A percentile compares a stretch with the other conserved stretches of the same genome.
Evolutionary conservation across 2,888 invertebrate genomes (phyloP).

Genomic region (Coremacera marginata): DNA sequence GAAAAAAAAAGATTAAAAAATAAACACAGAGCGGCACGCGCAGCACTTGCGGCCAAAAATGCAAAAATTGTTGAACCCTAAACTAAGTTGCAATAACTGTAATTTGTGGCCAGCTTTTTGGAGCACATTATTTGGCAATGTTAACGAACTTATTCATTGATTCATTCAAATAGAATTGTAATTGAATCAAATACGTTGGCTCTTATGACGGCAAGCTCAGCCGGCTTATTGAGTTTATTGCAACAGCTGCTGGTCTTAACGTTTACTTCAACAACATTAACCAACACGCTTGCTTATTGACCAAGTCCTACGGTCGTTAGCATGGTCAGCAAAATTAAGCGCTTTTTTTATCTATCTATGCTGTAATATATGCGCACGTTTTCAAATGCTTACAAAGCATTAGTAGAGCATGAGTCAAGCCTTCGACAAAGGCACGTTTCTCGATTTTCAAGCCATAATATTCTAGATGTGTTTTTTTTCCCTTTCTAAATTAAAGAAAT

Average conservation of each 20-base stretch:
- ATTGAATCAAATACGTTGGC: neutral
- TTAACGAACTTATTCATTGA: neutral
- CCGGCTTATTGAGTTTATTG: neutral
- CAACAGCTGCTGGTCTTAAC: conserved; percentile 9
- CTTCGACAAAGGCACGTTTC: too few species aligned
- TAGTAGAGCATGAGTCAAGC: too few species aligned
- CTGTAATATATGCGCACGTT: neutral
- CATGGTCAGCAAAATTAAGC: conserved; percentile 1
- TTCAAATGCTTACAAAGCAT: too few species aligned
- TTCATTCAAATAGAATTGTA: conserved; percentile 3
- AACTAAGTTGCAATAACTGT: neutral
- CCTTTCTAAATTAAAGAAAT: neutral
- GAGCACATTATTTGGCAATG: neutral
- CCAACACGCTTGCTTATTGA: conserved; percentile 10
- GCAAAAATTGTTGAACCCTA: neutral
- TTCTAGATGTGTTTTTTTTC: too few species aligned
- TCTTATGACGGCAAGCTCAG: neutral
- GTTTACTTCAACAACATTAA: neutral
- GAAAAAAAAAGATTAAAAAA: neutral
- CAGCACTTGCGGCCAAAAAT: neutral
- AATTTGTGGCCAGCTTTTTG: neutral
- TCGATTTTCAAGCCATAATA: too few species aligned
- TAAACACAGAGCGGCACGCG: neutral
- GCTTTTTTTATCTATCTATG: neutral
- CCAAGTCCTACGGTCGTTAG: neutral